A percentile compares a stretch with the other conserved stretches of the same genome.
phyloP scores from a whole-genome alignment of 2,888 invertebrate genomes.

The Eristalis pertinax region DNA sequence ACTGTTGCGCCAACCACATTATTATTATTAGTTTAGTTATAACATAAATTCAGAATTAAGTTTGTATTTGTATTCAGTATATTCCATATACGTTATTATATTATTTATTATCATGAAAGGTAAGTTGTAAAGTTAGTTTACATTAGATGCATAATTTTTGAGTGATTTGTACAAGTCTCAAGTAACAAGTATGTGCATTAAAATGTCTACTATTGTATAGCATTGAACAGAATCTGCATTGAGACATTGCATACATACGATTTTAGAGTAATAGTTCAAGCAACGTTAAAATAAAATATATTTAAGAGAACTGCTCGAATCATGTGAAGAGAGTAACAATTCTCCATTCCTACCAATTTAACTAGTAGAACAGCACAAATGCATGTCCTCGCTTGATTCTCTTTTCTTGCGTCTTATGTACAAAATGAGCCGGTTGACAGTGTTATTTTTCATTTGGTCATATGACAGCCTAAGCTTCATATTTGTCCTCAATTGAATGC shows the following conservation, averaged over 20 bases:
- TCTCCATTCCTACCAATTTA: background rate
- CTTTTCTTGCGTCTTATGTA: background rate
- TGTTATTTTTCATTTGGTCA: background rate
- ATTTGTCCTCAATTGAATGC: conserved; percentile 6
- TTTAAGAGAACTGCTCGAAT: background rate
- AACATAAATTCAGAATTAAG: no score
- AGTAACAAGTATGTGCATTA: no score
- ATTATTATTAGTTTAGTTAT: no score
- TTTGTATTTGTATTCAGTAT: no score
- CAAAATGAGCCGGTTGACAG: background rate
- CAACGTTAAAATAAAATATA: background rate
- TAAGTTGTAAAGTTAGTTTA: no score
- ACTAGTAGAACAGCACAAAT: background rate
- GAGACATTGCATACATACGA: background rate
- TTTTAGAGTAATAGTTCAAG: background rate
- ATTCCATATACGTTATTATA: no score
- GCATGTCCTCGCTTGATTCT: background rate
- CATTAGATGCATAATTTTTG: no score
- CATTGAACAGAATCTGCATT: no score
- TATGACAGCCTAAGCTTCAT: background rate
- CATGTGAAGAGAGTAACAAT: background rate
- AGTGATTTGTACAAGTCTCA: no score
- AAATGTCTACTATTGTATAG: no score
- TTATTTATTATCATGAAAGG: no score
- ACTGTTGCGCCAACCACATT: no score